These are phyloP conservation scores for Bovichtus diacanthus DNA, from an alignment of 2,797 vertebrate species.

Conservation along the genomic window DNA sequence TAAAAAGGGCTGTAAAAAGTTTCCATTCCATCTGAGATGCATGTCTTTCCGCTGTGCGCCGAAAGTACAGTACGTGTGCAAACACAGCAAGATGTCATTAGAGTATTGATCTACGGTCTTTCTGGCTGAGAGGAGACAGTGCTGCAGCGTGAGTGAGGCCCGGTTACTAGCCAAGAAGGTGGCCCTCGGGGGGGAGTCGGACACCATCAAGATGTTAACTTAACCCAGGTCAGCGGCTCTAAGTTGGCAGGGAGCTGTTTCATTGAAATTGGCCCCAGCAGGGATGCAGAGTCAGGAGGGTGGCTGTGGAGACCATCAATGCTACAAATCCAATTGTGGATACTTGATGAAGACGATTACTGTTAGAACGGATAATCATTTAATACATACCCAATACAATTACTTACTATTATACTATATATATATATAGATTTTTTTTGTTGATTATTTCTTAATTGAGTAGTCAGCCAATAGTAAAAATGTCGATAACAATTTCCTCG, in stretches of 20 bases:
- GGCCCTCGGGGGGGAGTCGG: conserved; percentile 20
- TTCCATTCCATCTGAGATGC: not conserved
- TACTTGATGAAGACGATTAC: conserved; percentile 8
- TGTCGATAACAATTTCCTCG: not conserved
- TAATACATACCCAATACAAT: not conserved
- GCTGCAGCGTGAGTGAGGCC: conserved; percentile 28
- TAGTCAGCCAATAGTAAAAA: no score
- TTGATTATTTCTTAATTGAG: not conserved
- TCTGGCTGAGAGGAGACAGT: conserved; percentile 40
- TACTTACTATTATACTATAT: no score
- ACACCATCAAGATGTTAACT: conserved; percentile 42
- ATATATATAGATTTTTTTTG: no score
- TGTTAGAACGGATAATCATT: not conserved
- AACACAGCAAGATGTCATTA: conserved; percentile 56
- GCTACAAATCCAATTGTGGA: not conserved
- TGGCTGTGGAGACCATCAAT: conserved; percentile 3
- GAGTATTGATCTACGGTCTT: conserved; percentile 50
- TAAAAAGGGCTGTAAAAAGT: conserved; percentile 13
- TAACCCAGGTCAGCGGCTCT: conserved; percentile 38
- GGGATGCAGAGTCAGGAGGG: conserved; percentile 22
- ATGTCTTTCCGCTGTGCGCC: not conserved
- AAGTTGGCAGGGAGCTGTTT: conserved; percentile 20
- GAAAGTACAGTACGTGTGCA: conserved; percentile 13
- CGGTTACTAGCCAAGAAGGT: conserved; percentile 8
- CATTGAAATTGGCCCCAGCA: conserved; percentile 26